Conservation (phyloP, 2,888 invertebrate species). For the Scaptomyza caliginosa region DNA sequence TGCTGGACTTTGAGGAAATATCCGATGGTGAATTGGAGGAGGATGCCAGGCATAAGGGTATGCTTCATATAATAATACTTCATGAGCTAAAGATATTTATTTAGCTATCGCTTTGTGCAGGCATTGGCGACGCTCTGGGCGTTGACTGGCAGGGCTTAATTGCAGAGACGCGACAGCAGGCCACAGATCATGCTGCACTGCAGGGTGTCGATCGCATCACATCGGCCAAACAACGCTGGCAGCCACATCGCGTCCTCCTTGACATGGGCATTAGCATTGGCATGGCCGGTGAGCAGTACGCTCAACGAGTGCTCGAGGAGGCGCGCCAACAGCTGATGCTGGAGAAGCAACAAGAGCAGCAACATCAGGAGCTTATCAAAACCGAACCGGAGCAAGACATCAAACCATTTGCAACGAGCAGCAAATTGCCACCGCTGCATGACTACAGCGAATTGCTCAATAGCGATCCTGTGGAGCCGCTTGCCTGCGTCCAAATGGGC, state of each 20-base stretch:
- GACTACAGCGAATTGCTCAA: conserved; percentile 70
- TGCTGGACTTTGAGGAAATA: conserved; percentile 94
- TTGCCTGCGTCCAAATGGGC: conserved; percentile 86
- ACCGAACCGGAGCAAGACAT: conserved; percentile 6
- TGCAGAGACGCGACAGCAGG: conserved; percentile 87
- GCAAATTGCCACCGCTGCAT: conserved; percentile 82
- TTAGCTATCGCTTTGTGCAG: conserved; percentile 47
- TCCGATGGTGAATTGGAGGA: conserved; percentile 95
- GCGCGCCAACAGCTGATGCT: conserved; percentile 79
- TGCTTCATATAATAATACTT: background rate
- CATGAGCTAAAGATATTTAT: background rate
- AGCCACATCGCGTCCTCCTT: conserved; percentile 90
- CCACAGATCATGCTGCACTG: conserved; percentile 65
- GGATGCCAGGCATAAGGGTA: conserved; percentile 88
- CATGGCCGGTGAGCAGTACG: conserved; percentile 89
- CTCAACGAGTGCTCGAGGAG: conserved; percentile 83
- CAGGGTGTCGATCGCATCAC: conserved; percentile 83
- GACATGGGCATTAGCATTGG: conserved; percentile 92
- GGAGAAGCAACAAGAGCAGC: conserved; percentile 66
- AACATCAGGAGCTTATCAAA: conserved; percentile 8
- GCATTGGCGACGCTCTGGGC: conserved; percentile 95
- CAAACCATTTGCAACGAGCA: background rate
- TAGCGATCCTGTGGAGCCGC: conserved; percentile 82
- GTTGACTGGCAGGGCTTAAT: conserved; percentile 97
- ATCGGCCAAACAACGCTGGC: conserved; percentile 91